Conservation (phyloP, 1,140 invertebrate genomes). For the Papilio dardanus region DNA sequence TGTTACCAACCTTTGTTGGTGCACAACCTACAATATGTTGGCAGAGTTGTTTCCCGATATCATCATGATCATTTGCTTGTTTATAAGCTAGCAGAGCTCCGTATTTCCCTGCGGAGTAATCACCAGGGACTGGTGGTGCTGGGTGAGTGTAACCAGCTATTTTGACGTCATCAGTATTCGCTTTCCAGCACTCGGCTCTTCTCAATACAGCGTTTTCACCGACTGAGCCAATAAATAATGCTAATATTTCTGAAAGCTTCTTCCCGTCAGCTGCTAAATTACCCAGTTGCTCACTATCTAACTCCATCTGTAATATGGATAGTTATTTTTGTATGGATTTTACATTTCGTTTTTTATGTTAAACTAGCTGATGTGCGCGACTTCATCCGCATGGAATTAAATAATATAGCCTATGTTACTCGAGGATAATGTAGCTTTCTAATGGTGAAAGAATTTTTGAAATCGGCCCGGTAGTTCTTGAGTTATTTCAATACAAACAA, state of each 20-base stretch:
- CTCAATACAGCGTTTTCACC: constrained; percentile 95
- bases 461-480: too few relatives aligned
- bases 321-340: too few relatives aligned
- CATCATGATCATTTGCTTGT: constrained; percentile 72
- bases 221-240: constrained; percentile 91
- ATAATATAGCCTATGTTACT: too few relatives aligned
- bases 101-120: constrained; percentile 89
- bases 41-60: constrained; percentile 89
- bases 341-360: too few relatives aligned
- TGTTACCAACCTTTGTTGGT: constrained; percentile 89
- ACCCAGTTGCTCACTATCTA: constrained; percentile 87
- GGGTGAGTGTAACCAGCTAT: constrained; percentile 90
- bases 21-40: constrained; percentile 97
- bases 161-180: constrained; percentile 82
- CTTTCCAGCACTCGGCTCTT: constrained; percentile 89
- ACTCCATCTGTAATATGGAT: constrained; percentile 82
- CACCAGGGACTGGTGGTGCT: constrained; percentile 67
- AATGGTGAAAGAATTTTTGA: too few relatives aligned
- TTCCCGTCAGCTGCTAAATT: constrained; percentile 84
- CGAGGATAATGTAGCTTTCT: too few relatives aligned
- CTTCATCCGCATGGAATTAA: too few relatives aligned
- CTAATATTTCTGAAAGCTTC: constrained; percentile 90
- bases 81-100: constrained; percentile 90
- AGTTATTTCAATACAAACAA: too few relatives aligned
- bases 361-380: too few relatives aligned